Percentiles rank a stretch among this genome's conserved stretches.
These are phyloP conservation scores for Geopemphigus sp. DNA, from an alignment of 1,140 invertebrate species.

Conservation along the genomic window DNA sequence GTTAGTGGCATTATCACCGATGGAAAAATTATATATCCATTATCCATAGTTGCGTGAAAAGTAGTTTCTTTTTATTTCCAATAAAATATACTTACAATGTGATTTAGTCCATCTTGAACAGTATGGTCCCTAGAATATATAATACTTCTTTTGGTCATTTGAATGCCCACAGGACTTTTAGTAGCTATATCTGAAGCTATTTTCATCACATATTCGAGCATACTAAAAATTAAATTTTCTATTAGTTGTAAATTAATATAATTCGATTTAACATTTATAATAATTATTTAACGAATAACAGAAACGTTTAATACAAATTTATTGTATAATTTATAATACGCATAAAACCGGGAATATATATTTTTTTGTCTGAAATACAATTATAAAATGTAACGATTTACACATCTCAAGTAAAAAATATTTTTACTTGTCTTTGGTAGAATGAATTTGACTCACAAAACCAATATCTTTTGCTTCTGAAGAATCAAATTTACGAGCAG, in stretches of 20 bases:
- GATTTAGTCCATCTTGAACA: conserved; percentile 79
- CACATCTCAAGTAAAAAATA: conserved; percentile 30
- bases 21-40: too few species aligned
- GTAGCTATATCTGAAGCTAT: conserved; percentile 76
- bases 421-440: conserved; percentile 66
- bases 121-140: conserved; percentile 85
- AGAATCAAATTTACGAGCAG: conserved; percentile 76
- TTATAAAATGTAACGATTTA: too few species aligned
- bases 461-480: conserved; percentile 76
- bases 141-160: conserved; percentile 80
- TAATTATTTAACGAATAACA: neutral
- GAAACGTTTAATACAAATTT: neutral
- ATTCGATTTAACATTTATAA: neutral
- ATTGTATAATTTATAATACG: neutral
- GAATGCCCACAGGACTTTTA: conserved; percentile 94
- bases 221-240: conserved; percentile 57
- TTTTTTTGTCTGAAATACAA: too few species aligned
- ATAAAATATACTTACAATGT: conserved; percentile 83
- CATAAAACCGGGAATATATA: neutral
- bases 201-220: conserved; percentile 69
- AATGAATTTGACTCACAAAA: conserved; percentile 73
- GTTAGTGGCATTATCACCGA: too few species aligned
- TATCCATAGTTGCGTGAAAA: too few species aligned
- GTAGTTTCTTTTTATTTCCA: too few species aligned
- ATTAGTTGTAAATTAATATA: too few species aligned